phyloP scores from a whole-genome alignment of 2,113 vertebrate species.

The Clinocottus analis region DNA sequence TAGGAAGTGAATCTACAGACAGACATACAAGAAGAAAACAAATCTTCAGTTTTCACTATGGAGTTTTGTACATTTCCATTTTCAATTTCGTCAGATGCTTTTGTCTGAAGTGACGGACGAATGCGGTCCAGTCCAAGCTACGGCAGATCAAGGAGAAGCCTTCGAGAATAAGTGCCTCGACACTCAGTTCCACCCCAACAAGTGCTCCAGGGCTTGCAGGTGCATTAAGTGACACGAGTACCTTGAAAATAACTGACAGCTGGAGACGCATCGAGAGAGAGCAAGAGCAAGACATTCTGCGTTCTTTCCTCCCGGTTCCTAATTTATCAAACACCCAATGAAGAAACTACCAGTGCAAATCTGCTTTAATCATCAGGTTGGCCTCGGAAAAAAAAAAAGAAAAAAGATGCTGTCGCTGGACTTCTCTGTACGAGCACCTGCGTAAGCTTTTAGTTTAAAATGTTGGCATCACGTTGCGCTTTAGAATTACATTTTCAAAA shows the following conservation, averaged over 20 bases:
- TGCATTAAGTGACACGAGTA: neutral
- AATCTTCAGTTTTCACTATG: neutral
- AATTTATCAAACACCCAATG: neutral
- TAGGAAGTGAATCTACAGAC: neutral
- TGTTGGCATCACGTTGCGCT: slow-evolving; percentile 15
- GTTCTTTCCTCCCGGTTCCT: neutral
- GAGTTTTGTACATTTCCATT: neutral
- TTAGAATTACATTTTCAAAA: slow-evolving; percentile 14
- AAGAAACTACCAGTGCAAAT: slow-evolving; percentile 12
- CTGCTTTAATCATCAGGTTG: slow-evolving; percentile 9
- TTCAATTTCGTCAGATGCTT: neutral
- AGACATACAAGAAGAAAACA: neutral
- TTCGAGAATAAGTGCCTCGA: neutral
- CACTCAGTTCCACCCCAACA: neutral
- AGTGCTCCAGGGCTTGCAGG: neutral
- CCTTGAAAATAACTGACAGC: neutral
- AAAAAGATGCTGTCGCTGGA: slow-evolving; percentile 4
- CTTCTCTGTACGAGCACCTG: neutral
- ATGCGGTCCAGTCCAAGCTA: neutral
- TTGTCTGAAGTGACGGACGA: neutral
- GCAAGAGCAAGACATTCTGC: neutral
- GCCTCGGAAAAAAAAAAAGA: neutral
- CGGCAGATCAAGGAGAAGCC: neutral
- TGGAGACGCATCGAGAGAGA: neutral
- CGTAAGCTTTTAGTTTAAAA: slow-evolving; percentile 3